Percentiles rank a stretch among this genome's conserved stretches.
Conservation (phyloP, 2,113 vertebrate genomes). For the Pithys albifrons region DNA sequence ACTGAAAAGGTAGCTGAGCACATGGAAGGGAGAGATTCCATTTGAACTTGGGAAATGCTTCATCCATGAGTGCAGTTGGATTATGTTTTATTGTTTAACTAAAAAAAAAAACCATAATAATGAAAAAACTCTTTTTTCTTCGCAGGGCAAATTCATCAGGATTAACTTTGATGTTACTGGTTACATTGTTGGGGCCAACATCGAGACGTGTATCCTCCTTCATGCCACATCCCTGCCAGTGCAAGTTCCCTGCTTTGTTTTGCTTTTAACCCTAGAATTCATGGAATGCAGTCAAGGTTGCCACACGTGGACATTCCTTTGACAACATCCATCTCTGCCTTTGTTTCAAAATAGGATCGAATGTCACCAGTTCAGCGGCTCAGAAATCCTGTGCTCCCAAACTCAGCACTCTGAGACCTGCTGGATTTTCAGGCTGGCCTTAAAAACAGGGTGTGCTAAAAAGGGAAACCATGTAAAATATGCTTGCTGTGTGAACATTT, state of each 20-base stretch:
- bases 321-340: neutral
- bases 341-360: neutral
- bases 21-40: neutral
- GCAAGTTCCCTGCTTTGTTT: neutral
- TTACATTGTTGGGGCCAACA: conserved; percentile 98
- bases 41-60: neutral
- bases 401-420: neutral
- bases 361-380: neutral
- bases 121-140: neutral
- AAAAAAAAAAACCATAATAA: neutral
- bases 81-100: neutral
- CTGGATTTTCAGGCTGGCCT: neutral
- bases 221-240: neutral
- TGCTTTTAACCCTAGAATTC: neutral
- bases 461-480: neutral
- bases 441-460: neutral
- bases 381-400: neutral
- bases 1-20: neutral
- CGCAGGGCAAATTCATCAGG: conserved; percentile 97
- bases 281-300: neutral
- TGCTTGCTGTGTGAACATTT: neutral
- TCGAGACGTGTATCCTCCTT: conserved; percentile 98
- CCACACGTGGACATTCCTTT: neutral
- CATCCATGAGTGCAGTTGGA: neutral
- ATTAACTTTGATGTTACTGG: conserved; percentile 99